A percentile compares a stretch with the other conserved stretches of the same genome.
Conservation (phyloP, 2,113 vertebrate species). For the Marmota flaviventris region DNA sequence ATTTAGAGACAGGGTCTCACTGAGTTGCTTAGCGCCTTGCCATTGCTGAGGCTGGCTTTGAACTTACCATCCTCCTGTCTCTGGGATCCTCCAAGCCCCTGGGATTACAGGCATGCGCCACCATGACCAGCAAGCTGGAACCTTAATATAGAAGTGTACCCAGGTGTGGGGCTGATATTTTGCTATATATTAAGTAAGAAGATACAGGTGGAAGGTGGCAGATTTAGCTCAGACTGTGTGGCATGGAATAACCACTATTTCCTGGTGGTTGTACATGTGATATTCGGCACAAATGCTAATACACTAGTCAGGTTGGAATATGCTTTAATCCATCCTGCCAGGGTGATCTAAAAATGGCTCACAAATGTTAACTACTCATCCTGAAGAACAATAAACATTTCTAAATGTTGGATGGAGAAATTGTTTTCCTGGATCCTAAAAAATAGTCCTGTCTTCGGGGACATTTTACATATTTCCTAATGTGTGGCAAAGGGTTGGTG, state of each 20-base stretch:
- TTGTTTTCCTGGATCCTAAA: neutral
- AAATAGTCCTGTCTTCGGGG: neutral
- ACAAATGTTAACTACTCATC: neutral
- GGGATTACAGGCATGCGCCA: too few species aligned
- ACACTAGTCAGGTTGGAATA: accelerated
- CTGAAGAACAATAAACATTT: neutral
- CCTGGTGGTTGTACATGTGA: accelerated
- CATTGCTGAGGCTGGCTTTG: too few species aligned
- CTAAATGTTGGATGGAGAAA: neutral
- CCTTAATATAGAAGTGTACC: neutral
- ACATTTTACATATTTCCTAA: neutral
- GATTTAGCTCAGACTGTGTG: too few species aligned
- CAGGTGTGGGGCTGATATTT: neutral
- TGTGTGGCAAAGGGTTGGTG: neutral
- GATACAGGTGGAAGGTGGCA: neutral
- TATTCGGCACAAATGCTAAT: accelerated
- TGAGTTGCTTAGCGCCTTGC: too few species aligned
- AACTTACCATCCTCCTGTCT: too few species aligned
- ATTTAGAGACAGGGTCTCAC: too few species aligned
- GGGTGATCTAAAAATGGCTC: neutral
- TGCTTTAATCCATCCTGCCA: too few species aligned
- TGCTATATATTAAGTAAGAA: neutral
- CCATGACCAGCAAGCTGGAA: too few species aligned
- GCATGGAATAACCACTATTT: accelerated
- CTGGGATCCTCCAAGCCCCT: too few species aligned